A percentile compares a stretch with the other conserved stretches of the same genome.
Conservation (phyloP, 2,888 invertebrate genomes). For the Isoperla grammatica region DNA sequence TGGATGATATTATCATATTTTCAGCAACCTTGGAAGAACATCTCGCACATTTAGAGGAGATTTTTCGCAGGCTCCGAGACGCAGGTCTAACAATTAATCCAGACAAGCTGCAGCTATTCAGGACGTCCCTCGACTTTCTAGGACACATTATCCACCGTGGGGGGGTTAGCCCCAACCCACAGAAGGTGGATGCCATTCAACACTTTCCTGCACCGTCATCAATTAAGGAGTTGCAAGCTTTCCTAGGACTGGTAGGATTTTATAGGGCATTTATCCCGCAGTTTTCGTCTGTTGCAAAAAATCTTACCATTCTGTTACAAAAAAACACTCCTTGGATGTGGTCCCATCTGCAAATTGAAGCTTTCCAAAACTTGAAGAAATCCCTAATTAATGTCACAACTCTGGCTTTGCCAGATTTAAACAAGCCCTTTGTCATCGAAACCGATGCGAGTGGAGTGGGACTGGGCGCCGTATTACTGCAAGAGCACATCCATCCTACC, state of each 20-base stretch:
- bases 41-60: too few relatives aligned
- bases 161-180: too few relatives aligned
- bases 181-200: too few relatives aligned
- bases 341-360: constrained; percentile 25
- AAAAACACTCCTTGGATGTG: constrained; percentile 30
- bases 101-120: too few relatives aligned
- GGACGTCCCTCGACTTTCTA: too few relatives aligned
- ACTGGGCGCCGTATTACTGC: constrained; percentile 25
- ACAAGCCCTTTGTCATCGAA: constrained; percentile 24
- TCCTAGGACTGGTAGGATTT: constrained; percentile 36
- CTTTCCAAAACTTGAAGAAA: constrained; percentile 28
- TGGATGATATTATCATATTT: too few relatives aligned
- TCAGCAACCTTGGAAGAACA: too few relatives aligned
- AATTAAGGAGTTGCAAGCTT: constrained; percentile 25
- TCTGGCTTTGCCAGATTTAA: constrained; percentile 29
- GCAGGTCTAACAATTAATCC: too few relatives aligned
- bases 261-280: constrained; percentile 35
- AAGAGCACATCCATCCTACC: too few relatives aligned
- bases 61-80: too few relatives aligned
- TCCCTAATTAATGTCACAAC: constrained; percentile 27
- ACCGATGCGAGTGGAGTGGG: constrained; percentile 29
- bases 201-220: too few relatives aligned
- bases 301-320: constrained; percentile 32
- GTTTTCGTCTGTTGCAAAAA: constrained; percentile 33
- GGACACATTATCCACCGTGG: too few relatives aligned